Conservation (phyloP, 2,888 invertebrate species). For the Chymomyza fuscimana region DNA sequence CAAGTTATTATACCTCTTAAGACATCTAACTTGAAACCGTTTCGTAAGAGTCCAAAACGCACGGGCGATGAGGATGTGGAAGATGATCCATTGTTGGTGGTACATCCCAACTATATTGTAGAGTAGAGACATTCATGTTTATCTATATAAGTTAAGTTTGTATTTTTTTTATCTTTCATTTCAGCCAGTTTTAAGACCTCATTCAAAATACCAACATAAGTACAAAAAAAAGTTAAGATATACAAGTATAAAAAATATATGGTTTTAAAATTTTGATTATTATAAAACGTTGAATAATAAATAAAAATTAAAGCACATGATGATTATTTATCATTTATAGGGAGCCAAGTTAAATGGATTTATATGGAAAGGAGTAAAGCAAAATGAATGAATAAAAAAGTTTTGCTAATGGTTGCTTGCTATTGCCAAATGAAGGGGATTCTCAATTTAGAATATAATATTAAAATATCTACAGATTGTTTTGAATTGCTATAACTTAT, state of each 20-base stretch:
- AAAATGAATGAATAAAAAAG: too few species aligned
- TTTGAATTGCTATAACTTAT: too few species aligned
- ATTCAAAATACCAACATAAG: background rate
- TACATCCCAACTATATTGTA: constrained; percentile 97
- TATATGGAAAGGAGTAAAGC: too few species aligned
- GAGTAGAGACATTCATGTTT: constrained; percentile 80
- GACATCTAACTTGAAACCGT: constrained; percentile 69
- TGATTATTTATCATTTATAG: too few species aligned
- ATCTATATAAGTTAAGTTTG: constrained; percentile 32
- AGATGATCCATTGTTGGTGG: constrained; percentile 88
- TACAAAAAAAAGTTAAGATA: background rate
- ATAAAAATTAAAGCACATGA: background rate
- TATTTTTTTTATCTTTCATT: constrained; percentile 15
- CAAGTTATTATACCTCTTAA: constrained; percentile 79
- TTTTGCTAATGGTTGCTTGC: too few species aligned
- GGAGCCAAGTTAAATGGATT: too few species aligned
- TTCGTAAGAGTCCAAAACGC: constrained; percentile 36
- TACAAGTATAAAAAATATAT: background rate
- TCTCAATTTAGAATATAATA: too few species aligned
- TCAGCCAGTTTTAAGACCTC: background rate
- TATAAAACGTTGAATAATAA: background rate
- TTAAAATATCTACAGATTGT: too few species aligned
- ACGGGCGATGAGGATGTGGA: constrained; percentile 51
- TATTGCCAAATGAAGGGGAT: too few species aligned
- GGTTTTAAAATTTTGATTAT: background rate